Percentiles rank a stretch among this genome's conserved stretches.
phyloP scores from a whole-genome alignment of 2,797 vertebrate genomes.

The Heteromormyrus szaboi region DNA sequence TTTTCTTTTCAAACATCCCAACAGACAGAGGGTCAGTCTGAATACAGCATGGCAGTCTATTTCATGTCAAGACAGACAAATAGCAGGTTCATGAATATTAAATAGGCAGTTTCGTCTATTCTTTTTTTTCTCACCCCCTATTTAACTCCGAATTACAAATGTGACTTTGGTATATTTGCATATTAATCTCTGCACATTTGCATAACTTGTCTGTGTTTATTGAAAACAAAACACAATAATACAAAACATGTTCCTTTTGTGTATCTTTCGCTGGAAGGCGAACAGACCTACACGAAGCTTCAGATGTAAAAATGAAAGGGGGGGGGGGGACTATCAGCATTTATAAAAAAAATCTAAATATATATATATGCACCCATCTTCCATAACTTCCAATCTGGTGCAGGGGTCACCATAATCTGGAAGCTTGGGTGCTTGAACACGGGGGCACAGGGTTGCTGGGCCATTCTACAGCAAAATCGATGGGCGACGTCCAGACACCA shows the following conservation, averaged over 20 bases:
- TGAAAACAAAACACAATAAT: not conserved
- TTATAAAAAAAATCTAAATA: not conserved
- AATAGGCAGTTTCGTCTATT: not conserved
- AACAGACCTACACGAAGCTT: not conserved
- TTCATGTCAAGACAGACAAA: slow-evolving; percentile 7
- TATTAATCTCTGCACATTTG: not conserved
- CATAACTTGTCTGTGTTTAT: slow-evolving; percentile 8
- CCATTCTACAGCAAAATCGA: not conserved
- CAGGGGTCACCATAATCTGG: not conserved
- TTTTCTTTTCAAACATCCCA: not conserved
- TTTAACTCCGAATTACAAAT: not conserved
- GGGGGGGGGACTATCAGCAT: not conserved
- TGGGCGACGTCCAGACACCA: not conserved
- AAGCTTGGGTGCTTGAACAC: not conserved
- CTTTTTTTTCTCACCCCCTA: not conserved
- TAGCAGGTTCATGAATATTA: not conserved
- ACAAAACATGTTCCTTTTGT: not conserved
- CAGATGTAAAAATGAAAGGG: not conserved
- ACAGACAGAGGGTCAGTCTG: not conserved
- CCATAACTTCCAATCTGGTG: not conserved
- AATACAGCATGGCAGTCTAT: not conserved
- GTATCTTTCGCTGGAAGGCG: not conserved
- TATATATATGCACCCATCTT: not conserved
- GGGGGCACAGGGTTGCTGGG: not conserved
- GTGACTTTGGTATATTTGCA: not conserved